Evolutionary conservation across 2,797 vertebrate species (phyloP).

Genomic region (Chromis chromis): DNA sequence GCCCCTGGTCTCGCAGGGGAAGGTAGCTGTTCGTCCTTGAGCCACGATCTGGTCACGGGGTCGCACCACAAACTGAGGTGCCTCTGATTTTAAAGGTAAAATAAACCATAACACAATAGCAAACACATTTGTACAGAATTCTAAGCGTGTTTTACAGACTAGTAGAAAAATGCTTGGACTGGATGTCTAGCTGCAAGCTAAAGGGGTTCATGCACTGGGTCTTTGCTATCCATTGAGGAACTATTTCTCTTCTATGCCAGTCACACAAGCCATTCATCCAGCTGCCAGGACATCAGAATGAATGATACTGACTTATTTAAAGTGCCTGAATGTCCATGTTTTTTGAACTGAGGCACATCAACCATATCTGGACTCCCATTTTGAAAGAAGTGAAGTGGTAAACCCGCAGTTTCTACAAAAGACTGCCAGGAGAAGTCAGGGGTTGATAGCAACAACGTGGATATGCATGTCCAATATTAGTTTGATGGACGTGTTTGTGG

Average conservation of each 20-base stretch:
- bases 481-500: conserved; percentile 68
- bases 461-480: conserved; percentile 64
- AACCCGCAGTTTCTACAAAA: conserved; percentile 23
- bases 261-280: conserved; percentile 60
- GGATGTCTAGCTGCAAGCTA: conserved; percentile 36
- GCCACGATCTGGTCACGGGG: conserved; percentile 97
- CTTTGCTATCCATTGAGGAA: conserved; percentile 17
- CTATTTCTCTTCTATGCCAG: conserved; percentile 33
- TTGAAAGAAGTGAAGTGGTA: conserved; percentile 37
- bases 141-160: background rate
- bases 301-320: conserved; percentile 39
- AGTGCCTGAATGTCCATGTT: background rate
- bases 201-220: conserved; percentile 68
- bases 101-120: conserved; percentile 57
- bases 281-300: conserved; percentile 51
- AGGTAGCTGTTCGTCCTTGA: conserved; percentile 93
- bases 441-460: conserved; percentile 48
- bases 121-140: conserved; percentile 27
- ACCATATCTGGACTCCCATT: conserved; percentile 36
- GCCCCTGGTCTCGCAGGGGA: conserved; percentile 97
- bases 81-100: conserved; percentile 87
- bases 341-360: conserved; percentile 43
- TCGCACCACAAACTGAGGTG: conserved; percentile 95
- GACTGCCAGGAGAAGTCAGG: conserved; percentile 38
- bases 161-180: background rate